Conservation (phyloP, 2,888 invertebrate genomes). For the Troides oblongomaculatus region DNA sequence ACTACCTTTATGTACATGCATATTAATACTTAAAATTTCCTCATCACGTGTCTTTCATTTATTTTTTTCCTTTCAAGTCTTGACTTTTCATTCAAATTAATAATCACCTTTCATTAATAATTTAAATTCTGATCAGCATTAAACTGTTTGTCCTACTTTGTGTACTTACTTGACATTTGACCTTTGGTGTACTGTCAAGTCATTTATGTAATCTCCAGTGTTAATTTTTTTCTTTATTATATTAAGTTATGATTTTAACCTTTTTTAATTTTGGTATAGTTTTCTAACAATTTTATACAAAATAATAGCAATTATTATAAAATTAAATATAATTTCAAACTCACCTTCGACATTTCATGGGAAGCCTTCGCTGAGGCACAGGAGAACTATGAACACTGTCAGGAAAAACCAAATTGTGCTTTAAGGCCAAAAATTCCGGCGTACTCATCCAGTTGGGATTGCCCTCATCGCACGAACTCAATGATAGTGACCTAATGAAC, state of each 20-base stretch:
- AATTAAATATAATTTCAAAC: slow-evolving; percentile 24
- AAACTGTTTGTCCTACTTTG: not conserved
- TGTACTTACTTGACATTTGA: not conserved
- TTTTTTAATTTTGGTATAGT: not conserved
- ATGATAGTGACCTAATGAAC: slow-evolving; percentile 81
- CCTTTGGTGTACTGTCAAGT: not conserved
- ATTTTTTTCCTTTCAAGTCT: no score
- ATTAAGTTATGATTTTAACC: not conserved
- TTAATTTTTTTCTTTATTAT: not conserved
- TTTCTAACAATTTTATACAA: no score
- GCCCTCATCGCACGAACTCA: slow-evolving; percentile 85
- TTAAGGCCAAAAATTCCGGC: slow-evolving; percentile 88
- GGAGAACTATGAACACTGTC: slow-evolving; percentile 90
- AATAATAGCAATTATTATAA: no score
- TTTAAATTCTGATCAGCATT: no score
- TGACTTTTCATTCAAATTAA: no score
- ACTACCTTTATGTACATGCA: no score
- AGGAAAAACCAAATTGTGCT: slow-evolving; percentile 89
- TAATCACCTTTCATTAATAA: no score
- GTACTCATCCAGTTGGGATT: slow-evolving; percentile 90
- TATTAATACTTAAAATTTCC: no score
- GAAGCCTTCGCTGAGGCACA: slow-evolving; percentile 82
- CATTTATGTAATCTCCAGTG: not conserved
- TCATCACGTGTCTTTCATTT: no score
- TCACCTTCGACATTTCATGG: slow-evolving; percentile 82